Base-by-base conservation (phyloP, 2,888 invertebrate species). In the Drosophila paranaensis region DNA sequence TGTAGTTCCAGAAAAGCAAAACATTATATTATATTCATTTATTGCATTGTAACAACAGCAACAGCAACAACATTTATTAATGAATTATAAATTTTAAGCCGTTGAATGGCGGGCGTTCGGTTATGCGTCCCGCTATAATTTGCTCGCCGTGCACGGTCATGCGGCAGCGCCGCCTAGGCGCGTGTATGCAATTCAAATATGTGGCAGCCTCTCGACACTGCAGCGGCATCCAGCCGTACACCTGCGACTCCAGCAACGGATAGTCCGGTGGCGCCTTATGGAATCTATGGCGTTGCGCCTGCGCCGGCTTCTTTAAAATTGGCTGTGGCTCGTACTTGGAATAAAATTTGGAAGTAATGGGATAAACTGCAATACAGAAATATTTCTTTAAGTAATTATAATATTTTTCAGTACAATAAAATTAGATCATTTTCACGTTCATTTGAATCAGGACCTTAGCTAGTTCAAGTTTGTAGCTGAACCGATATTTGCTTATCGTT, bases 121-220 rank as follows among this genome's bases (percentile, higher is more conserved):
- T 92, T 27, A 90, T 80, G n/a, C 84, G 82, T n/a, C 91, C 91
- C 13, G 88, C 83, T 16, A 72, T 72, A 39, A 92, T 57, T 46
- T 86, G 88, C 56, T 92, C 92, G 3, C 88, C 91, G 65, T 90
- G 90, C n/a, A 84, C 76, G 2, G 92, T 92, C 80, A 92, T 89
- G 10, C 90, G 79, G 60, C 91, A 91, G 45, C 92, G 90, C 6
- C 79, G 69, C 53, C 91, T 92, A 3, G 91, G 90, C 30, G 90
- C 91, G 48, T 79, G 80, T 4, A 91, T 62, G 35, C 79, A 85
- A 72, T 91, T 91, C 9, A 91, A 76, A 64, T 86, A 77, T 33
- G 66, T 71, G 10, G 87, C 51, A 14, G 64, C 65, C 14, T 83
- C 70, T 0, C 50, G 66, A 10, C 72, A 70, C 35, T 76, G 71